phyloP scores from a whole-genome alignment of 1,140 invertebrate species.

The Pentalonia nigronervosa region DNA sequence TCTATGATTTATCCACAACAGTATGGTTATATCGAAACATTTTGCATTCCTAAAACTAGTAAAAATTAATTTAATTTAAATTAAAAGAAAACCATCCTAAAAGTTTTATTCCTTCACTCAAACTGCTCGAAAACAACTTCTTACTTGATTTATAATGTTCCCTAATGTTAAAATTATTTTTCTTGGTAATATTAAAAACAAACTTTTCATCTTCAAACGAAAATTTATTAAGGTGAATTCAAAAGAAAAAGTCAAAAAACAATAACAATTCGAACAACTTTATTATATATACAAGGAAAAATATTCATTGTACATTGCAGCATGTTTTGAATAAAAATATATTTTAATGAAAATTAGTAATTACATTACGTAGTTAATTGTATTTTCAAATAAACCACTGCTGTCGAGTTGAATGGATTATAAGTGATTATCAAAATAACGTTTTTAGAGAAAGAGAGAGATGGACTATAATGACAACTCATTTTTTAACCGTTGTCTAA shows the following conservation, averaged over 20 bases:
- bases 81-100: not conserved
- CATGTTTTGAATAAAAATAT: not conserved
- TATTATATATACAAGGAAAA: not conserved
- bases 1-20: not conserved
- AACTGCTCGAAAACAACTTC: not conserved
- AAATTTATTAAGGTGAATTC: not conserved
- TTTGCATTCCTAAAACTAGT: not conserved
- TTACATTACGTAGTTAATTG: not conserved
- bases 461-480: not conserved
- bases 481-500: not conserved
- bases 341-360: not conserved
- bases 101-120: not conserved
- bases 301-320: not conserved
- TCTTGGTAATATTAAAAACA: not conserved
- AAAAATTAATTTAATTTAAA: not conserved
- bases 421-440: conserved; percentile 10
- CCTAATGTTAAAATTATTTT: not conserved
- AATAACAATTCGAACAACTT: not conserved
- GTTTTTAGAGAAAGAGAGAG: not conserved
- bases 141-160: not conserved
- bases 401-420: conserved; percentile 3
- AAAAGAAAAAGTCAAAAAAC: not conserved
- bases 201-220: not conserved
- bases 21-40: too few species aligned
- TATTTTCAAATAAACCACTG: not conserved